Base-by-base conservation (phyloP, 2,797 vertebrate species). In the Oreortyx pictus region DNA sequence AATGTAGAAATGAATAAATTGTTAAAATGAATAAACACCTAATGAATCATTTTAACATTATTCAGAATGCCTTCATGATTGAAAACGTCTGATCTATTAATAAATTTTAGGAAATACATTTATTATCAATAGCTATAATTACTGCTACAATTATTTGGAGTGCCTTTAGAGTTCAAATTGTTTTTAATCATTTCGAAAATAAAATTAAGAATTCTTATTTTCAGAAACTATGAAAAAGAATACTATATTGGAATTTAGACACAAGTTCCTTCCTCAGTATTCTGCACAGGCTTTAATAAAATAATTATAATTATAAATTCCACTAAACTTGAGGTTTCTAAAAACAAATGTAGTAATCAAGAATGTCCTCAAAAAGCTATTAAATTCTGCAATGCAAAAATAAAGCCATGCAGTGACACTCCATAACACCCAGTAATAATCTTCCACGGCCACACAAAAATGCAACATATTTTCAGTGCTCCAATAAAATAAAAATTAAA, bases 381-480 rank as follows among this genome's bases (percentile, higher is more conserved):
- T 71, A 47, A 17, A 50, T 71, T 87, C 72, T 93, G 79, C 77
- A 94, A 16, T 15, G 31, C n/a, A 73, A 82, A 39, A 88, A 93
- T 18, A 61, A 75, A 95, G 89, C 72, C 78, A 70, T 73, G 77
- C 17, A 84, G 35, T 62, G 50, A 83, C 82, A 68, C 62, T 82
- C 35, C 17, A 5, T 3, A 77, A 56, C 23, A 87, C 59, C 61
- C 64, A 57, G 25, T 82, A 84, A 93, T 89, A 83, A 64, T 50
- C 15, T 52, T 84, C 20, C 47, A 90, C 61, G 78, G 50, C 67
- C 74, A 87, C 92, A 94, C 39, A 87, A 89, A 88, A 71, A 65
- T 77, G 14, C 39, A 81, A 73, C 72, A 19, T 70, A 90, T 87
- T 95, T 94, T 92, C 88, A 94, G 84, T 41, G 19, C 47, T 56